Base-by-base conservation (phyloP, 2,888 invertebrate species). In the Halocaridina rubra region DNA sequence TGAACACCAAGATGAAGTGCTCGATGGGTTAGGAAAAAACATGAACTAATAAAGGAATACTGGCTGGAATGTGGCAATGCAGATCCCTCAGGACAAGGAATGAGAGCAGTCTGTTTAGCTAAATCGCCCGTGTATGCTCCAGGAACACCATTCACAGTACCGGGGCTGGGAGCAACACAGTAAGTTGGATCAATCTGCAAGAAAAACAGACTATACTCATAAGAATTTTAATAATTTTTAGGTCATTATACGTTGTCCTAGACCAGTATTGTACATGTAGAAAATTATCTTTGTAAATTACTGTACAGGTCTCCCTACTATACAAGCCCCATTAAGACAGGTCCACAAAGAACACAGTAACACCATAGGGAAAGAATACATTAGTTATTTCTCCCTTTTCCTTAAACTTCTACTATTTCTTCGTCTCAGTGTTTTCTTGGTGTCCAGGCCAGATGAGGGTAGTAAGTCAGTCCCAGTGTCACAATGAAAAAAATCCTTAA, bases 11-110 rank as follows among this genome's bases (percentile, higher is more conserved):
- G 92, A 90, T 97, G 95, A 79, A 98, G 93, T 75, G 96, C 94
- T 90, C 95, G 94, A 90, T 98, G 98, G 0, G 97, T 95, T 93
- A 97, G 93, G 91, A 94, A 98, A 91, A 98, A 98, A 89, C 96
- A 95, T 90, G 98, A 97, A 0, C 97, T 97, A 16, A 97, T 94
- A 91, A 98, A 98, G 90, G 94, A 95, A 90, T 94, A 96, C 16
- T 92, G 92, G 0, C 93, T 92, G n/a, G 87, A 24, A 24, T 19
- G 0, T 93, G 89, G 69, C 32, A 89, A 88, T 57, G 89, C 88
- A 27, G 88, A 27, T 67, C 88, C 77, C 30, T 93, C 90, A 29
- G 84, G 92, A 0, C 92, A 90, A 13, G 97, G 96, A 87, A 97
- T 91, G 61, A 98, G 91, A 89, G 96, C 95, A 0, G 97, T 98